Base-by-base conservation (phyloP, 2,113 vertebrate species). In the Perccottus glenii region DNA sequence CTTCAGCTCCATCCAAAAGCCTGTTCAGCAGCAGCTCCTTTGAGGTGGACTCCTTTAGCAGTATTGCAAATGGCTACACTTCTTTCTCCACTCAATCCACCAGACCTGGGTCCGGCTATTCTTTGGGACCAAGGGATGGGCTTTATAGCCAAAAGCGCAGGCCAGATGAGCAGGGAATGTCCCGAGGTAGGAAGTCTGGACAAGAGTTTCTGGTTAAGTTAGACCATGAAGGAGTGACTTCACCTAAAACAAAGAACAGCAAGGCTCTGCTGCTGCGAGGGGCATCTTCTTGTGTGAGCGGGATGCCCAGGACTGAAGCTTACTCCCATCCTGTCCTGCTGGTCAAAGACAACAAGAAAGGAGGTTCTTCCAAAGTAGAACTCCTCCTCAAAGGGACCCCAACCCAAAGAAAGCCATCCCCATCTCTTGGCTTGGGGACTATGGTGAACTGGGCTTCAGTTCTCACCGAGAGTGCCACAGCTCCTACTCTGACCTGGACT, bases 161-260 rank as follows among this genome's bases (percentile, higher is more conserved):
- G 87, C 92, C 84, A 77, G 60, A 94, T 90, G 89, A 93, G 52
- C 0, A 90, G 82, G 75, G 78, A 3, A 45, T 66, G 77, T 75
- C 90, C 64, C 89, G 90, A n/a, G 86, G 93, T 56, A 92, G 92
- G 45, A 95, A 94, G 88, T 81, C 87, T 0, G 91, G 93, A 33
- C 87, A 87, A 0, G 96, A 98, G 82, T 96, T 95, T 78, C 85
- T 96, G 69, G 94, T 99, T 59, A 98, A 99, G 87, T 92, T 99
- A 84, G 98, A 99, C 87, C 98, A 98, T 2, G 96, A 99, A 81
- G 97, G 98, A 1, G 96, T 99, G 68, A 99, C 94, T 0, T 97
- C 96, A 5, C 97, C 97, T 49, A 99, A 99, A 87, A 99, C 95
- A 67, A 99, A 98, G 87, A 96, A 91, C 81, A 94, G 96, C 83